Base-by-base conservation (phyloP, 2,113 vertebrate genomes). In the Brachirus orientalis region DNA sequence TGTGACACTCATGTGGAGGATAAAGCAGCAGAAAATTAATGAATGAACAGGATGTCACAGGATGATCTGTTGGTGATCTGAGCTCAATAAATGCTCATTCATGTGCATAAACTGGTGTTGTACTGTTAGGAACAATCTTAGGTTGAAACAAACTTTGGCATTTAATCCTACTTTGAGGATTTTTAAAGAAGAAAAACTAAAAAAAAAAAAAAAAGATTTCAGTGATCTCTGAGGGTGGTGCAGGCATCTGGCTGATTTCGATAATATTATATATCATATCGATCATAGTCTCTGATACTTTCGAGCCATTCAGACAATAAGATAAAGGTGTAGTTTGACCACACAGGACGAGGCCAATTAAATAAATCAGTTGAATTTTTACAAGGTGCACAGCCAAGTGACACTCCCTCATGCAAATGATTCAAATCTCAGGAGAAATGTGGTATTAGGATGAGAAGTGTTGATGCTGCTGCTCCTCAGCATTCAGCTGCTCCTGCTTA, bases 291-390 rank as follows among this genome's bases (percentile, higher is more conserved):
- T n/a, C 40, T 64, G 10, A 2, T 54, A 17, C 62, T 69, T 75
- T 72, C 35, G 54, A 38, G 45, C 0, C 7, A 16, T 53, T 43
- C 18, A 58, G 20, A 72, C 69, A 77, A 79, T 9, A 37, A 33
- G 41, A 16, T 11, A 0, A 0, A 9, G 36, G 36, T 41, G 61
- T 76, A 69, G 72, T n/a, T n/a, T n/a, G 83, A 80, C 83, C 79
- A 75, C 81, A 86, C 80, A 78, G 36, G 36, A 71, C 17, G 66
- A 75, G 55, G 61, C 58, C 67, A 79, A 61, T 61, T 60, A 69
- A 57, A 86, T 85, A 83, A 83, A 87, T 87, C 77, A 76, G 40
- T 53, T 55, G 63, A 78, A n/a, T 72, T 74, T 88, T 88, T 84
- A 86, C 71, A 85, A 74, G 75, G 56, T 38, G 36, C 72, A 82